A percentile compares a stretch with the other conserved stretches of the same genome.
These are phyloP conservation scores for Calliphora vicina DNA, from an alignment of 1,140 invertebrate species.

Conservation along the genomic window DNA sequence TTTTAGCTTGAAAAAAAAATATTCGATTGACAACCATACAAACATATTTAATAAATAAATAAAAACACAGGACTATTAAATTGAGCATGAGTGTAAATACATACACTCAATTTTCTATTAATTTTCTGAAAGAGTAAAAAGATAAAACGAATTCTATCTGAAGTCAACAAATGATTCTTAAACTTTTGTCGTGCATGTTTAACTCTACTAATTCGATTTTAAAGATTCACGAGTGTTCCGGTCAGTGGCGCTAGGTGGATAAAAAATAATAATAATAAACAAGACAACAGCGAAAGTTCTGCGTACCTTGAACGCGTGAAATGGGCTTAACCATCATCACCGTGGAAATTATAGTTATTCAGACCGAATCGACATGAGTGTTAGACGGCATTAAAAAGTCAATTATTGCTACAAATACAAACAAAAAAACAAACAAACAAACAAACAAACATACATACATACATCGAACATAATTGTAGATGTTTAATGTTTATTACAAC, in stretches of 20 bases:
- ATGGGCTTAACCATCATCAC: constrained; percentile 56
- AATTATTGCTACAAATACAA: not conserved
- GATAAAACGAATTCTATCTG: too few species aligned
- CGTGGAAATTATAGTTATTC: constrained; percentile 37
- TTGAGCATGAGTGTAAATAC: too few species aligned
- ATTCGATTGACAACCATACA: too few species aligned
- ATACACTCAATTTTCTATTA: too few species aligned
- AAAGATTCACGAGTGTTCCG: constrained; percentile 3
- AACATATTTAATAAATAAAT: too few species aligned
- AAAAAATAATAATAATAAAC: not conserved
- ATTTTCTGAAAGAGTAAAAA: too few species aligned
- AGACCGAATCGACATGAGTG: constrained; percentile 33
- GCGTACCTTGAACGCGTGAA: constrained; percentile 59
- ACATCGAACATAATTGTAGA: not conserved
- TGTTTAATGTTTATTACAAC: not conserved
- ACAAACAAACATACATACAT: not conserved
- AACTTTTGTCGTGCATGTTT: constrained; percentile 17
- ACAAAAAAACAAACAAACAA: not conserved
- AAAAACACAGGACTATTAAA: too few species aligned
- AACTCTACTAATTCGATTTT: constrained; percentile 7
- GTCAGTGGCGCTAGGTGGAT: constrained; percentile 48
- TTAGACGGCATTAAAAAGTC: not conserved
- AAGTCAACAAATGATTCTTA: not conserved
- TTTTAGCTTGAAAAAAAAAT: too few species aligned
- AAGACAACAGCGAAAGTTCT: not conserved